phyloP scores from a whole-genome alignment of 2,113 vertebrate genomes.

The Bubo scandiacus region DNA sequence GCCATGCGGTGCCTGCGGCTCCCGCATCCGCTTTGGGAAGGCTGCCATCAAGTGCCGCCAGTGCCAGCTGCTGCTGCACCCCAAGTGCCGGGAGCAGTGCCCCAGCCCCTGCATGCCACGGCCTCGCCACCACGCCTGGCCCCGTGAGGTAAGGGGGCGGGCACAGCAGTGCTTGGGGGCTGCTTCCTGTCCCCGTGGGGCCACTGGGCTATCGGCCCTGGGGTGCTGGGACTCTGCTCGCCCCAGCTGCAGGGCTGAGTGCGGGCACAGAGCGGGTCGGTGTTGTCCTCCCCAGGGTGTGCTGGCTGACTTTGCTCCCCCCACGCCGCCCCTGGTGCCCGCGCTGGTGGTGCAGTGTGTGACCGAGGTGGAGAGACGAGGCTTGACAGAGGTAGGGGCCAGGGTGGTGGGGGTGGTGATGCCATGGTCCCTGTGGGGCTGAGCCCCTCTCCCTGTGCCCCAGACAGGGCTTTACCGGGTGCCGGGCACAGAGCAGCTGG shows the following conservation, averaged over 20 bases:
- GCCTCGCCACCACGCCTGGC: neutral
- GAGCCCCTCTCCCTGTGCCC: neutral
- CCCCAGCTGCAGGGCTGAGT: neutral
- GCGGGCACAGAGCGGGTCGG: accelerated
- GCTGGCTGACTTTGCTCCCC: constrained; percentile 77
- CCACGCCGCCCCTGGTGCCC: constrained; percentile 70
- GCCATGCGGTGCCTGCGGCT: constrained; percentile 74
- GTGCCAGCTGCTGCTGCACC: constrained; percentile 78
- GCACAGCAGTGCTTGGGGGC: accelerated
- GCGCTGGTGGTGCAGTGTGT: constrained; percentile 79
- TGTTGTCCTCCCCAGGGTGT: constrained; percentile 46
- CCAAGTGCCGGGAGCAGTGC: constrained; percentile 75
- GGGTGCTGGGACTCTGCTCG: neutral
- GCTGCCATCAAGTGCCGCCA: constrained; percentile 79
- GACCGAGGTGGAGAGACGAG: constrained; percentile 82
- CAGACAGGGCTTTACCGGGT: constrained; percentile 85
- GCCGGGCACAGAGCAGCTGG: constrained; percentile 75
- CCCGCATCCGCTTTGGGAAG: constrained; percentile 83
- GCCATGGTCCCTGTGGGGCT: accelerated
- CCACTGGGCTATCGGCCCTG: accelerated
- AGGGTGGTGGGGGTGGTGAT: accelerated
- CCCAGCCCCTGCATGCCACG: neutral
- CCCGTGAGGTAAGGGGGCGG: neutral
- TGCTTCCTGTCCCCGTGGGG: accelerated
- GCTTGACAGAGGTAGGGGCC: constrained; percentile 76